phyloP scores from a whole-genome alignment of 2,888 invertebrate species.

The Lissonota sp. region DNA sequence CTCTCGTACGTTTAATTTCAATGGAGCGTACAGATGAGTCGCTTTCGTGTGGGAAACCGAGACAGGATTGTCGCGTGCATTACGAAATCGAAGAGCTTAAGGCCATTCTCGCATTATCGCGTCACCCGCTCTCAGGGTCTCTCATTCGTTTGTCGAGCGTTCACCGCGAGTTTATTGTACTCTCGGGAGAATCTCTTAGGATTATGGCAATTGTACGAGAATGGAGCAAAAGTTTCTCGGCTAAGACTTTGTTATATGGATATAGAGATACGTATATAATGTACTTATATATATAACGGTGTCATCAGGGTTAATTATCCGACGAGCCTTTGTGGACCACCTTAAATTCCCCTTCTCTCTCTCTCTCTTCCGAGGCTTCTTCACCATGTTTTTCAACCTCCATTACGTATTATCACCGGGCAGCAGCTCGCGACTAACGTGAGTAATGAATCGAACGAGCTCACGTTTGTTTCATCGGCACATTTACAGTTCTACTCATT shows the following conservation, averaged over 20 bases:
- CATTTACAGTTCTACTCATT: too few relatives aligned
- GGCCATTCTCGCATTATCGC: constrained; percentile 27
- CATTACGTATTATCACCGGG: too few relatives aligned
- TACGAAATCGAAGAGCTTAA: constrained; percentile 49
- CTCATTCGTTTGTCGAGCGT: constrained; percentile 20
- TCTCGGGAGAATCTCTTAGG: constrained; percentile 7
- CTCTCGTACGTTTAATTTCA: constrained; percentile 5
- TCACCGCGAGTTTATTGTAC: neutral
- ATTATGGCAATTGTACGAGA: constrained; percentile 55
- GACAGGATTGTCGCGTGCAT: constrained; percentile 16
- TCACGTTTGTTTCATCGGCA: too few relatives aligned
- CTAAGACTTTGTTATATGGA: neutral
- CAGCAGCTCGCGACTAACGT: too few relatives aligned
- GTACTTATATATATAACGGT: constrained; percentile 20
- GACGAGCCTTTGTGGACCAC: constrained; percentile 42
- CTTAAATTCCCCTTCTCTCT: constrained; percentile 24
- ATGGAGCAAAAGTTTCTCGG: constrained; percentile 42
- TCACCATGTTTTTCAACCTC: neutral
- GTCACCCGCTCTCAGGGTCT: constrained; percentile 1
- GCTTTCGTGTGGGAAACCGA: constrained; percentile 39
- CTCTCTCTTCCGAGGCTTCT: constrained; percentile 3
- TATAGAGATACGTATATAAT: constrained; percentile 27
- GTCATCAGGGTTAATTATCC: constrained; percentile 67
- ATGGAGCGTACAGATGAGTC: neutral
- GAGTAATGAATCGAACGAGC: too few relatives aligned